These are phyloP conservation scores for Lamellibrachia columna DNA, from an alignment of 2,888 invertebrate genomes.

Conservation along the genomic window DNA sequence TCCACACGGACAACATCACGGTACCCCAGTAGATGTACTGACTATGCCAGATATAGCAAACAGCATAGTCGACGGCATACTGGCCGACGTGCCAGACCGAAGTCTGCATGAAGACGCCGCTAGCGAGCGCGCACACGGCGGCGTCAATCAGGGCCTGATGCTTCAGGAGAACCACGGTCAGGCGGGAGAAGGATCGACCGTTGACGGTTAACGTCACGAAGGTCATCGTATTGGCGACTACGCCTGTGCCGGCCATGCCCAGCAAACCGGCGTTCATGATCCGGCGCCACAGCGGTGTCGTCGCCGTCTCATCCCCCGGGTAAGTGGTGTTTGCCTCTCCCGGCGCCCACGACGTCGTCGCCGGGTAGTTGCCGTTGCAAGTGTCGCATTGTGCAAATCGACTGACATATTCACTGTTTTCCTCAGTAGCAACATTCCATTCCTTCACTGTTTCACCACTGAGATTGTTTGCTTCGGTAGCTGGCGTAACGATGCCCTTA, in stretches of 20 bases:
- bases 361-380: background rate
- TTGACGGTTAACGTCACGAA: background rate
- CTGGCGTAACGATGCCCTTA: background rate
- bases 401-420: background rate
- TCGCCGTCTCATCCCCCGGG: background rate
- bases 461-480: background rate
- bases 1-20: slow-evolving; percentile 22
- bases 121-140: background rate
- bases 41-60: background rate
- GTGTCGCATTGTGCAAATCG: background rate
- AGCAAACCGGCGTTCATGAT: background rate
- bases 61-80: background rate
- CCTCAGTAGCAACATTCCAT: background rate
- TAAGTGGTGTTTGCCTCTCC: background rate
- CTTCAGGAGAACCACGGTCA: background rate
- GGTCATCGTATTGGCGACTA: background rate
- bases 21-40: slow-evolving; percentile 19
- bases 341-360: background rate
- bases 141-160: slow-evolving; percentile 18
- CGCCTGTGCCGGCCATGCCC: background rate
- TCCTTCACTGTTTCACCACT: background rate
- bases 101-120: slow-evolving; percentile 8
- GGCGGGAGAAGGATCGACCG: background rate
- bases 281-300: background rate
- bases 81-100: background rate